Evolutionary conservation across 2,888 invertebrate genomes (phyloP).

Genomic region (Zhuqinia jingwanae): DNA sequence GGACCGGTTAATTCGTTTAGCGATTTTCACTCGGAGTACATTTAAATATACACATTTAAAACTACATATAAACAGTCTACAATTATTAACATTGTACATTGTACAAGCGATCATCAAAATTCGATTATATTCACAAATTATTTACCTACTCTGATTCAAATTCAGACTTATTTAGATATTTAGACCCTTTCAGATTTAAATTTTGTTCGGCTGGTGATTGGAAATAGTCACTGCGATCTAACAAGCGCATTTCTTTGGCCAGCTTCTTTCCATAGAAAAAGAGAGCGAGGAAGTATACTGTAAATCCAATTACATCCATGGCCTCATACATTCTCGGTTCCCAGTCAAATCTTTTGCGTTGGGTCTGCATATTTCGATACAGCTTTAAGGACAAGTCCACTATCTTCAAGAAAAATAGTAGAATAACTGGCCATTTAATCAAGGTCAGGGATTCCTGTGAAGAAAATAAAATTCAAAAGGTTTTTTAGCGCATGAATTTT

Average conservation of each 20-base stretch:
- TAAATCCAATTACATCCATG: constrained; percentile 60
- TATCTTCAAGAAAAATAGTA: constrained; percentile 51
- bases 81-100: not conserved
- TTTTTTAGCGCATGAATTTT: too few species aligned
- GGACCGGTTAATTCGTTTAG: not conserved
- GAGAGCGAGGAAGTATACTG: constrained; percentile 60
- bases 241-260: constrained; percentile 49
- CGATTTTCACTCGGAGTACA: not conserved
- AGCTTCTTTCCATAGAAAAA: constrained; percentile 64
- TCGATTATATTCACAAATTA: not conserved
- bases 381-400: constrained; percentile 51
- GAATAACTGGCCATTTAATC: constrained; percentile 57
- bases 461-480: too few species aligned
- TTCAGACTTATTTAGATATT: constrained; percentile 69
- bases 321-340: constrained; percentile 59
- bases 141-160: constrained; percentile 57
- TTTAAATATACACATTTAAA: not conserved
- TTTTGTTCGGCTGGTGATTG: constrained; percentile 65
- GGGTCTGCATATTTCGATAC: constrained; percentile 48
- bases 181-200: constrained; percentile 62
- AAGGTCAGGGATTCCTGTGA: constrained; percentile 57
- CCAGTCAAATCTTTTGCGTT: constrained; percentile 58
- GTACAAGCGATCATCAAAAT: not conserved
- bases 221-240: constrained; percentile 61
- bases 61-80: not conserved